Evolutionary conservation across 53 echinoderm and acorn worm genomes (phyloP), one percentile per base, ranked within the genome.

Genomic region (Holothuria scabra): DNA sequence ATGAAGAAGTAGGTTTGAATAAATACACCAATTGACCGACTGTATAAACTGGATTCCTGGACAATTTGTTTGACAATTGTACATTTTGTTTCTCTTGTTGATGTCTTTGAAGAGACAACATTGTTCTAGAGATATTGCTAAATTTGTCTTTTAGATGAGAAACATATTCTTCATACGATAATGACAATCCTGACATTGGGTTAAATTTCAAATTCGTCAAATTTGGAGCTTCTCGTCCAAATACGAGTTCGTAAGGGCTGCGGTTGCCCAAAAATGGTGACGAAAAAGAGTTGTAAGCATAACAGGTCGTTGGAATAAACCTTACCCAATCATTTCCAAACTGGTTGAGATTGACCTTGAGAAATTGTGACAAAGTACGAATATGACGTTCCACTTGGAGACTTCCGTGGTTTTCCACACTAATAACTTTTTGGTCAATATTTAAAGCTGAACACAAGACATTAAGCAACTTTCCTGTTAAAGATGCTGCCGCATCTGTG

Each of bases 11-110:
- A 14, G 68, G 37, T 13, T 68, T 41, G 3, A 13, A 68, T 16
- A 68, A 22, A 33, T 68, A 68, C 0, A 68, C 37, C 16, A 35
- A 12, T 2, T 33, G 35, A 14, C 35, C 68, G 4, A 68, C 13
- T 19, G 68, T 11, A 33, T 33, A 68, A 33, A 68, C 34, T 68
- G 68, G 68, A 68, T 33, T 68, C n/a, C 34, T 68, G 16, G 33
- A 33, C 33, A 33, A 33, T 1, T 68, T 31, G 5, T 68, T 16
- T 20, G 68, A 32, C 33, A 68, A 7, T 28, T 68, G 5, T 0
- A 68, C 68, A 68, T 68, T 68, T 68, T 68, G 12, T 19, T 12
- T 68, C 12, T 68, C 68, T 68, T 68, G 68, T 7, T 68, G 68
- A 14, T 68, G 68, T 68, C 33, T 68, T 12, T 68, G 28, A 29